These are phyloP conservation scores for Sphaeridia pumilis DNA, from an alignment of 2,888 invertebrate genomes.

Conservation along the genomic window DNA sequence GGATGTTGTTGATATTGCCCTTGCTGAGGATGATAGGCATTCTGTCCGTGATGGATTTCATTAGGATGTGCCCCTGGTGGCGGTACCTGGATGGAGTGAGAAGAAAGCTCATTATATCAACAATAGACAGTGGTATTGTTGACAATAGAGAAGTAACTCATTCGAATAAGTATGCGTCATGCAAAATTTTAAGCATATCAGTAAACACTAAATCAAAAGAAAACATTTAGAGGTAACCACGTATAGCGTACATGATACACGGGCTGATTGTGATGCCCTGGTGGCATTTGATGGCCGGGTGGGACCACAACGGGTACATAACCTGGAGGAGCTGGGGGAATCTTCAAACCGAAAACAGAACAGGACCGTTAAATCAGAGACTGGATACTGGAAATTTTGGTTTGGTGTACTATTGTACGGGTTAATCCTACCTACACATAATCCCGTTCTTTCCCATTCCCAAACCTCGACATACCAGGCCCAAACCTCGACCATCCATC, in stretches of 20 bases:
- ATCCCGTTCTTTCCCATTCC: too few species aligned
- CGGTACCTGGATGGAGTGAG: conserved; percentile 1
- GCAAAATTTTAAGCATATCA: too few species aligned
- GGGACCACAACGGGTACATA: conserved; percentile 33
- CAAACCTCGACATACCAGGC: too few species aligned
- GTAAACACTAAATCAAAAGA: too few species aligned
- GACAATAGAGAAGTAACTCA: too few species aligned
- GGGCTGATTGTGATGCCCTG: conserved; percentile 41
- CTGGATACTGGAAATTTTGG: conserved; percentile 2
- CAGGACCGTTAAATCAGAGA: too few species aligned
- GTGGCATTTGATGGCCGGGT: conserved; percentile 36
- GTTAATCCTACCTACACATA: too few species aligned
- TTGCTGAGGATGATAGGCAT: conserved; percentile 36
- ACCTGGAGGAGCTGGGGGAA: conserved; percentile 36
- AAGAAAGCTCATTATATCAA: conserved; percentile 1
- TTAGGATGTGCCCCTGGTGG: conserved; percentile 3
- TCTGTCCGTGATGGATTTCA: conserved; percentile 19
- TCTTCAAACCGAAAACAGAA: conserved; percentile 20
- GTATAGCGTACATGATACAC: conserved; percentile 36
- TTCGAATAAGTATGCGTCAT: too few species aligned
- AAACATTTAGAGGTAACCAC: not conserved
- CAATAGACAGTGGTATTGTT: too few species aligned
- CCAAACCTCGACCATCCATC: too few species aligned
- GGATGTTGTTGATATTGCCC: conserved; percentile 30
- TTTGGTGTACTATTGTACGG: too few species aligned